These are phyloP conservation scores for Desmophyllum pertusum DNA, from an alignment of 92 coral and sea anemone genomes.

Conservation along the genomic window DNA sequence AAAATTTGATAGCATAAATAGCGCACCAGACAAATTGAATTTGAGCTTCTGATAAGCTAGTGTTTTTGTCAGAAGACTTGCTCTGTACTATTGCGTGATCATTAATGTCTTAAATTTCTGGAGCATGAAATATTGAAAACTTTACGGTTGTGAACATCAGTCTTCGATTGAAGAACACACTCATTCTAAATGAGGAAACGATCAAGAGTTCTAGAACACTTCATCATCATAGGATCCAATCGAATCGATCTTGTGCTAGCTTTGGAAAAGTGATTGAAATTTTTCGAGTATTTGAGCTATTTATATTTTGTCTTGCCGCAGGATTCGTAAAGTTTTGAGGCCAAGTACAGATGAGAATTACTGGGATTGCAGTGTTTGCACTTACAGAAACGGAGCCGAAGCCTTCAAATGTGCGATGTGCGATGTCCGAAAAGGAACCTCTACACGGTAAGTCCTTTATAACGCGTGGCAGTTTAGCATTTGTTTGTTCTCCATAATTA, in stretches of 20 bases:
- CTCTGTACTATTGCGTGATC: background rate
- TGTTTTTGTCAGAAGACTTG: conserved; percentile 21
- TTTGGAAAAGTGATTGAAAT: conserved; percentile 13
- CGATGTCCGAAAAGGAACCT: too few species aligned
- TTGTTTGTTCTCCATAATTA: too few species aligned
- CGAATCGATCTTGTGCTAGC: conserved; percentile 1
- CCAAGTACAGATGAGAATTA: too few species aligned
- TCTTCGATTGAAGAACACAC: background rate
- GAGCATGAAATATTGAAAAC: background rate
- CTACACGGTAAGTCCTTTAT: too few species aligned
- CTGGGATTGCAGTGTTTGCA: too few species aligned
- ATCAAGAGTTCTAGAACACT: background rate
- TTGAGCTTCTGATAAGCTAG: background rate
- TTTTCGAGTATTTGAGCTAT: conserved; percentile 32
- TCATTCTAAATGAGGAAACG: background rate
- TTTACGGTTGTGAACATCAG: background rate
- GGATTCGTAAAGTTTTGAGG: too few species aligned
- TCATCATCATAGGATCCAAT: background rate
- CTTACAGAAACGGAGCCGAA: too few species aligned
- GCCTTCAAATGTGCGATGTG: too few species aligned
- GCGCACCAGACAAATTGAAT: conserved; percentile 5
- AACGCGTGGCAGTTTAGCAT: too few species aligned
- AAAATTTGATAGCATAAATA: background rate
- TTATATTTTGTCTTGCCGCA: conserved; percentile 19
- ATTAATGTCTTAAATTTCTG: background rate